Base-by-base conservation (phyloP, 2,797 vertebrate species). In the Sebastes reedi region DNA sequence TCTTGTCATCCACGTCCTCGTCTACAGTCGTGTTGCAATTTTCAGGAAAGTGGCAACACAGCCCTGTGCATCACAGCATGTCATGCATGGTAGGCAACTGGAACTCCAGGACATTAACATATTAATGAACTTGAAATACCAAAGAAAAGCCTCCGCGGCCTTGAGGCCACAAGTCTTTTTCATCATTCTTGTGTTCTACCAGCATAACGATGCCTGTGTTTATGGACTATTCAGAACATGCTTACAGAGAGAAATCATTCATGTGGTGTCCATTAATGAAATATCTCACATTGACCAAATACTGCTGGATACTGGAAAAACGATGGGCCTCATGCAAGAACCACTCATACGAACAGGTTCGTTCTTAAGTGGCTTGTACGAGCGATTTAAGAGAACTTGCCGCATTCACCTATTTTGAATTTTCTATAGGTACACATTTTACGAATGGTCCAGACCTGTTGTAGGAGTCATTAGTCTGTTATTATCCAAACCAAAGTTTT, bases 111-210 rank as follows among this genome's bases (percentile, higher is more conserved):
- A 81, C 25, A 84, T 84, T 85, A 79, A 71, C 87, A 88, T 83
- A 79, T 79, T 81, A 77, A 84, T 80, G 66, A 52, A 65, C 10
- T 80, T 75, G 68, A 86, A 90, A 84, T 76, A 86, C 42, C 68
- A 73, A 83, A 50, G 30, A 82, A 83, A 85, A 61, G 59, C 22
- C 58, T 80, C 42, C 13, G 32, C 13, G 11, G 67, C 76, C 73
- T 80, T 27, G 6, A 74, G 76, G 75, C 60, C 34, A 83, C 22
- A 27, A 27, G 66, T 70, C 76, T 72, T 75, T 82, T 79, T 75
- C 42, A 77, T 78, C 18, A 67, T 72, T 42, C 42, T 25, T 72
- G n/a, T 59, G 20, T 56, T 65, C 54, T 65, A 50, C 22, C 46
- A 71, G 67, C 30, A 60, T 54, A 69, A 50, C 9, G 25, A 30